phyloP scores from a whole-genome alignment of 2,888 invertebrate genomes.

The Trachelus troglodyta region DNA sequence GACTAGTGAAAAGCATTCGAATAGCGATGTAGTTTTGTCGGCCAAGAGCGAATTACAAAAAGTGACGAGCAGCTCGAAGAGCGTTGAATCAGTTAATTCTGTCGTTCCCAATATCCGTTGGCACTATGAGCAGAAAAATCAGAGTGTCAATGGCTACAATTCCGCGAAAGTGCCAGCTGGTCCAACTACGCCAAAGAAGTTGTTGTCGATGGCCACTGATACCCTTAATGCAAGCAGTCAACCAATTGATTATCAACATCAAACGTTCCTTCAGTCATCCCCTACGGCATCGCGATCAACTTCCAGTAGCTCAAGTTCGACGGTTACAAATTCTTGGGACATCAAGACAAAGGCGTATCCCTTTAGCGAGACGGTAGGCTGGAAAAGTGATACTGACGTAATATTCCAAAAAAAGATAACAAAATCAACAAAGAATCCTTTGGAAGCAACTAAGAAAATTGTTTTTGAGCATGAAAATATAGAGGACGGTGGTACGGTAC shows the following conservation, averaged over 20 bases:
- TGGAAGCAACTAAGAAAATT: background rate
- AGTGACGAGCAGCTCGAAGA: background rate
- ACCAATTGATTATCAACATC: no score
- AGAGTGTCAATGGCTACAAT: background rate
- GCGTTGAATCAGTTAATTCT: background rate
- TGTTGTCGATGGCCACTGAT: background rate
- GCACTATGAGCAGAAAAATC: background rate
- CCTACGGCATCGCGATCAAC: background rate
- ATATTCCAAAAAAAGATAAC: background rate
- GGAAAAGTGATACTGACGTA: background rate
- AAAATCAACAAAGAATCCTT: background rate
- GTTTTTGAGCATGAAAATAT: background rate
- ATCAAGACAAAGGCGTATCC: background rate
- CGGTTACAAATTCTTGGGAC: background rate
- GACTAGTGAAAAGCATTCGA: background rate
- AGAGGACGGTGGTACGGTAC: background rate
- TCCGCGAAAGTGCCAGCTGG: background rate
- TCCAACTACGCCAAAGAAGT: background rate
- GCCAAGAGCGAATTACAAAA: background rate
- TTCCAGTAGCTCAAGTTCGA: background rate
- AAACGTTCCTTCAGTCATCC: background rate
- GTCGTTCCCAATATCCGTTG: no score
- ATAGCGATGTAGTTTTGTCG: background rate
- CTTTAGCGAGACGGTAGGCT: background rate
- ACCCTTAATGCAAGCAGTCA: no score